Evolutionary conservation across 2,888 invertebrate genomes (phyloP).

Genomic region (Hypsopygia costalis): DNA sequence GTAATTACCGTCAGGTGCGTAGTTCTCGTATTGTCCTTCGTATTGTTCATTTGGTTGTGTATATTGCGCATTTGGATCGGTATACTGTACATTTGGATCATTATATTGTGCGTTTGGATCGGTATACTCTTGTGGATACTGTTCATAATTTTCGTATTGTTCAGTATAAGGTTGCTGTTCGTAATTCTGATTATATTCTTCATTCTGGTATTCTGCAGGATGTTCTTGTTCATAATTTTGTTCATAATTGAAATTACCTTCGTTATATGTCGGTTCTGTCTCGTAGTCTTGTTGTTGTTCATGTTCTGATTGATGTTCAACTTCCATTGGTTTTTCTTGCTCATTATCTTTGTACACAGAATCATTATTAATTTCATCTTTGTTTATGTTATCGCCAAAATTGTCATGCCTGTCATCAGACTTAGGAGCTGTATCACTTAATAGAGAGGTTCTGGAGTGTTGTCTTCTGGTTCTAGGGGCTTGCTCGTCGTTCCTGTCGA

Average conservation of each 20-base stretch:
- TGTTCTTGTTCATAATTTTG: constrained; percentile 12
- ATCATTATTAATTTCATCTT: constrained; percentile 17
- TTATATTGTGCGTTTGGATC: constrained; percentile 44
- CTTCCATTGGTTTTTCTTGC: constrained; percentile 31
- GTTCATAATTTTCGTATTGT: constrained; percentile 54
- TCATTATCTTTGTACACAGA: constrained; percentile 14
- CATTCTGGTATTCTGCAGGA: constrained; percentile 29
- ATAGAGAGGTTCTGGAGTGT: constrained; percentile 24
- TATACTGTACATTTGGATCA: constrained; percentile 47
- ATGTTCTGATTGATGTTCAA: constrained; percentile 24
- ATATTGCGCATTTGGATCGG: no score
- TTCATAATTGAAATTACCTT: constrained; percentile 23
- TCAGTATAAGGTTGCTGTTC: constrained; percentile 45
- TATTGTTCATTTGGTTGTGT: constrained; percentile 29
- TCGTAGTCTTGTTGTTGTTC: constrained; percentile 29
- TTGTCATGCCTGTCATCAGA: constrained; percentile 12
- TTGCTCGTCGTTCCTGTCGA: constrained; percentile 33
- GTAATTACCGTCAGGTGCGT: constrained; percentile 47
- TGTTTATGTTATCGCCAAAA: constrained; percentile 10
- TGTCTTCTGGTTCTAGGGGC: constrained; percentile 36
- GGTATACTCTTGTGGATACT: constrained; percentile 32
- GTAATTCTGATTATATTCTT: constrained; percentile 44
- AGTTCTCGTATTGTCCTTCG: constrained; percentile 48
- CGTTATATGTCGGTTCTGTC: constrained; percentile 15
- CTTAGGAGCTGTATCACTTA: constrained; percentile 18